Evolutionary conservation across 2,113 vertebrate genomes (phyloP), one percentile per base, ranked within the genome.

Genomic region (Ivindomyrus marchei): DNA sequence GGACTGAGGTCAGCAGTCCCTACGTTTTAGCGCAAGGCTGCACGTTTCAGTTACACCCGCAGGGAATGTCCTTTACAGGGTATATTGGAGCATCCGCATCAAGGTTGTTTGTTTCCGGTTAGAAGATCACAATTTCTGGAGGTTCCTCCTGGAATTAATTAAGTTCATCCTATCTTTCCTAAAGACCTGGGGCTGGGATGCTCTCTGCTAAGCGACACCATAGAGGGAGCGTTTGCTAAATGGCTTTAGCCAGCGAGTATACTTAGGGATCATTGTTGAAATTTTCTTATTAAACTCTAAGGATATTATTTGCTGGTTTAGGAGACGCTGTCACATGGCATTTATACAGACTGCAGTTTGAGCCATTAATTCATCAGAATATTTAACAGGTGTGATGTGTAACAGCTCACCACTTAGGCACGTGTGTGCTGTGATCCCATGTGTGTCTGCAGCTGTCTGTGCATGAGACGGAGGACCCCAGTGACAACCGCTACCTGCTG

Each of bases 401-500:
- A 39, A 77, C 31, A 42, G 4, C n/a, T 42, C 4, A 80, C 42
- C 17, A 13, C 66, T 31, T 24, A 70, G 24, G 9, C 62, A 39
- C 70, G 17, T 17, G 1, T 42, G 36, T 8, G 74, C 74, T 19
- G 74, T 80, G 74, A 39, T 80, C 74, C 74, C 36, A 39, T 19
- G 31, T 42, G 74, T 80, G 36, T 80, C 49, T 62, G 5, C 92
- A 97, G 96, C 95, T 97, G 4, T 97, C 96, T 15, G 95, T 97
- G 89, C 96, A 97, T 0, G 97, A 98, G 92, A 93, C 93, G 0
- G 97, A 97, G 53, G 97, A 97, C 1, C 94, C 95, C 89, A 95
- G 92, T 0, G 97, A 98, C 84, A 97, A 96, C 91, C 96, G 94
- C 31, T 98, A 97, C 96, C 93, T 98, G 92, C 94, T 98, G 92